A percentile compares a stretch with the other conserved stretches of the same genome.
Conservation (phyloP, 2,888 invertebrate genomes). For the Thymelicus acteon region DNA sequence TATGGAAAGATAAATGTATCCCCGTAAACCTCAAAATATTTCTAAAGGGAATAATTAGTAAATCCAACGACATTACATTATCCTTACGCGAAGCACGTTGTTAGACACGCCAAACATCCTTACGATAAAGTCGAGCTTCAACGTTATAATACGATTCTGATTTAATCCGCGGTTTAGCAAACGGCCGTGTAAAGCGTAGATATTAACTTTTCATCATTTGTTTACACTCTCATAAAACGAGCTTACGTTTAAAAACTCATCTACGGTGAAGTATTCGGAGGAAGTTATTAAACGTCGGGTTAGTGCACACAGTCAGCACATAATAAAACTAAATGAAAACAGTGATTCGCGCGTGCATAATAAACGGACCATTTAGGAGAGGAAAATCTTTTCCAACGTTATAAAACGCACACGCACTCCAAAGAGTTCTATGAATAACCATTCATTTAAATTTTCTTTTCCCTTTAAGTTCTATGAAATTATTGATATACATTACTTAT, state of each 20-base stretch:
- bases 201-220: constrained; percentile 38
- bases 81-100: not conserved
- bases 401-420: constrained; percentile 43
- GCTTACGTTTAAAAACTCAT: constrained; percentile 37
- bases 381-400: constrained; percentile 46
- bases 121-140: not conserved
- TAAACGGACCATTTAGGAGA: constrained; percentile 49
- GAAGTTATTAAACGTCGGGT: constrained; percentile 41
- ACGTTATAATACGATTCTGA: constrained; percentile 11
- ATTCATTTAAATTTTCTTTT: constrained; percentile 16
- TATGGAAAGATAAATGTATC: too few species aligned
- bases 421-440: constrained; percentile 26
- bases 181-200: constrained; percentile 26
- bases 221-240: constrained; percentile 33
- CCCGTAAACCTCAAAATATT: too few species aligned
- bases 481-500: not conserved
- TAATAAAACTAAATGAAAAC: constrained; percentile 51
- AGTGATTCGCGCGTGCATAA: constrained; percentile 47
- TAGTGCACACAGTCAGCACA: constrained; percentile 44
- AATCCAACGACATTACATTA: not conserved
- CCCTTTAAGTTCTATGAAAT: constrained; percentile 16
- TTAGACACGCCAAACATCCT: not conserved
- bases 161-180: constrained; percentile 28
- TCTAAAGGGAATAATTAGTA: too few species aligned
- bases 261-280: constrained; percentile 32